Percentiles rank a stretch among this genome's conserved stretches.
These are phyloP conservation scores for Sus scrofa DNA, from an alignment of 2,113 vertebrate species.

Conservation along the genomic window T2T-Sscrofa CM000816.6:92197001-92197500, in stretches of 20 bases:
- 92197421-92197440: not conserved
- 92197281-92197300: not conserved
- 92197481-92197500: not conserved
- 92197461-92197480: not conserved
- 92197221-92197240: slow-evolving; percentile 41
- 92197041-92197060: slow-evolving; percentile 46
- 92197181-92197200: not conserved
- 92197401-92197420: not conserved
- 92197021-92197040: too few relatives aligned
- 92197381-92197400: not conserved
- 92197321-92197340: slow-evolving; percentile 25
- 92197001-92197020: too few relatives aligned
- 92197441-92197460: not conserved
- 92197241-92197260: not conserved
- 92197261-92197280: slow-evolving; percentile 9
- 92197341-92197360: not conserved
- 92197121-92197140: slow-evolving; percentile 16
- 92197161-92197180: slow-evolving; percentile 20
- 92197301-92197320: slow-evolving; percentile 42
- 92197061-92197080: slow-evolving; percentile 52
- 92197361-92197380: not conserved
- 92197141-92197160: slow-evolving; percentile 46
- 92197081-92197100: slow-evolving; percentile 30
- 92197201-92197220: slow-evolving; percentile 33
- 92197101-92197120: not conserved